A percentile compares a stretch with the other conserved stretches of the same genome.
These are phyloP conservation scores for Orientallactaga bullata DNA, from an alignment of 2,113 vertebrate species.

Conservation along the genomic window DNA sequence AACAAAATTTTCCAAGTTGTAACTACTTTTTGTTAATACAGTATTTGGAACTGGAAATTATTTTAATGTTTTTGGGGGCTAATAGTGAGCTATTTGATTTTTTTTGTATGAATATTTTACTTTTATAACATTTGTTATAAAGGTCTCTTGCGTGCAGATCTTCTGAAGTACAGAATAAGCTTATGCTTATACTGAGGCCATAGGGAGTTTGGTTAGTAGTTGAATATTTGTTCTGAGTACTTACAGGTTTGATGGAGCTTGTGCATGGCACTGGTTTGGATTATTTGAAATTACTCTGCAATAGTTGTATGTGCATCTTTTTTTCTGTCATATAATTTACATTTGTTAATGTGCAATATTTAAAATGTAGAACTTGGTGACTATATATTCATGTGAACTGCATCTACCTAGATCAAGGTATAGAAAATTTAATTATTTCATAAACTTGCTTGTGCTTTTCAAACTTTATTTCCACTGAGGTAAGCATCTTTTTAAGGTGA, in stretches of 20 bases:
- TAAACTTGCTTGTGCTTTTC: neutral
- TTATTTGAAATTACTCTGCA: neutral
- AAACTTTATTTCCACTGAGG: neutral
- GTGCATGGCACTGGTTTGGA: neutral
- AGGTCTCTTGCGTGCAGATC: neutral
- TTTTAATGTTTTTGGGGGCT: neutral
- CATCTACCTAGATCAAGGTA: neutral
- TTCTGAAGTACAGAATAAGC: constrained; percentile 1
- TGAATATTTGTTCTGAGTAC: constrained; percentile 45
- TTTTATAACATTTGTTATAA: constrained; percentile 47
- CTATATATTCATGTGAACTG: neutral
- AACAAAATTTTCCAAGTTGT: constrained; percentile 34
- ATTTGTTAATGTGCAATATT: neutral
- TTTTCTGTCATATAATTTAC: constrained; percentile 11
- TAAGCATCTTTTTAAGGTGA: constrained; percentile 20
- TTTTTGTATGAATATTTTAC: neutral
- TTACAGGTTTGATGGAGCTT: neutral
- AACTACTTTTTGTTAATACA: constrained; percentile 34
- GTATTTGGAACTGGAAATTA: constrained; percentile 46
- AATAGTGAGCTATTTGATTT: neutral
- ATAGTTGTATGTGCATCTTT: neutral
- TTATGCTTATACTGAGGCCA: neutral
- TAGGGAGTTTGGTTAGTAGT: neutral
- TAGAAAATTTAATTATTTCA: constrained; percentile 43
- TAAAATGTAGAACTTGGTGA: constrained; percentile 39